phyloP scores from a whole-genome alignment of 1,140 invertebrate species.

The Pachypeltis micranthus region DNA sequence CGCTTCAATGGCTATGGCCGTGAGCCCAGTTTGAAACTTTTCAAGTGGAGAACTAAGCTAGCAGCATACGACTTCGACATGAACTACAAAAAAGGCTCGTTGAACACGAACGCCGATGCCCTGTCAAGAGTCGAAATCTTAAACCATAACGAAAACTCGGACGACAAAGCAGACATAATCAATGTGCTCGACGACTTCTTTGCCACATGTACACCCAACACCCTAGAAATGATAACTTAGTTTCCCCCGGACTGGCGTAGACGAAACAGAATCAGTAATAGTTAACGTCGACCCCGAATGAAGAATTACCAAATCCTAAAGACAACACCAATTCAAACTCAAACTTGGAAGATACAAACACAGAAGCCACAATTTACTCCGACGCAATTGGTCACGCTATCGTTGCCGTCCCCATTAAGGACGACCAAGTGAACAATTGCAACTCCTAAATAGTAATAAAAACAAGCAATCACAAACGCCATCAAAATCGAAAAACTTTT shows the following conservation, averaged over 20 bases:
- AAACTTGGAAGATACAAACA: no score
- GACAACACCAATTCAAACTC: background rate
- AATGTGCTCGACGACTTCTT: no score
- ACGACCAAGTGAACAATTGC: no score
- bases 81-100: conserved; percentile 12
- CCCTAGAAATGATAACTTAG: background rate
- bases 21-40: conserved; percentile 2
- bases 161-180: background rate
- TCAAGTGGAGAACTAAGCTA: conserved; percentile 22
- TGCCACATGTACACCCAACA: background rate
- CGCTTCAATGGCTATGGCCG: background rate
- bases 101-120: conserved; percentile 20
- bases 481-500: no score
- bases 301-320: background rate
- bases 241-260: background rate
- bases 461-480: no score
- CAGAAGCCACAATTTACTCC: no score
- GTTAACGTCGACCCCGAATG: background rate
- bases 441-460: no score
- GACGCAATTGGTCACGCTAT: no score
- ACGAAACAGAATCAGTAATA: background rate
- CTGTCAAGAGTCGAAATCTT: conserved; percentile 16
- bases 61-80: conserved; percentile 22
- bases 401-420: no score
- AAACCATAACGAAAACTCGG: background rate